Evolutionary conservation across 2,113 vertebrate species (phyloP).

Genomic region (Pelodiscus sinensis): DNA sequence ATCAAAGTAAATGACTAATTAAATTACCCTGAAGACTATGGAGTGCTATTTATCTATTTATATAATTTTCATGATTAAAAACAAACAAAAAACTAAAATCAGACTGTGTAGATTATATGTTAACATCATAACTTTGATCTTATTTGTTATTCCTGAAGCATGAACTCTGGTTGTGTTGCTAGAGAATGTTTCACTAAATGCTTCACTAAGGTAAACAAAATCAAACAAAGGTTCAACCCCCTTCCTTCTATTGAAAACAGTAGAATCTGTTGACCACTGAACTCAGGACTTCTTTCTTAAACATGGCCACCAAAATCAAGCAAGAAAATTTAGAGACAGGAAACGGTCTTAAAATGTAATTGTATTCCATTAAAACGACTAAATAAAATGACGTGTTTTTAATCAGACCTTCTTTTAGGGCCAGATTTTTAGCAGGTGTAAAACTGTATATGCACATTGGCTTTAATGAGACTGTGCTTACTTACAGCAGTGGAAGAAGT

Average conservation of each 20-base stretch:
- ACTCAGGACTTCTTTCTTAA: neutral
- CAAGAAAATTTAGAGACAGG: neutral
- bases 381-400: neutral
- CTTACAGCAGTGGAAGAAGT: neutral
- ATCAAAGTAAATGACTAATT: neutral
- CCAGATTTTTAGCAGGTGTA: neutral
- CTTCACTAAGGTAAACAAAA: neutral
- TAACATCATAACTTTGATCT: constrained; percentile 8
- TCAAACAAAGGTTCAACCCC: neutral
- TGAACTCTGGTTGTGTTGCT: neutral
- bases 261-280: neutral
- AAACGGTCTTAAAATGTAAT: neutral
- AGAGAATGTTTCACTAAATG: neutral
- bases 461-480: neutral
- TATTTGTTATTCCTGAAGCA: constrained; percentile 4
- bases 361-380: neutral
- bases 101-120: neutral
- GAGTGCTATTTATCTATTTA: neutral
- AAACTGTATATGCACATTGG: neutral
- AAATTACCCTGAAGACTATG: neutral
- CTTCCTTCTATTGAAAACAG: neutral
- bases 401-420: neutral
- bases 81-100: neutral
- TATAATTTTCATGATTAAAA: neutral
- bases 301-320: neutral